Base-by-base conservation (phyloP, 2,888 invertebrate species). In the Apotomis capreana region DNA sequence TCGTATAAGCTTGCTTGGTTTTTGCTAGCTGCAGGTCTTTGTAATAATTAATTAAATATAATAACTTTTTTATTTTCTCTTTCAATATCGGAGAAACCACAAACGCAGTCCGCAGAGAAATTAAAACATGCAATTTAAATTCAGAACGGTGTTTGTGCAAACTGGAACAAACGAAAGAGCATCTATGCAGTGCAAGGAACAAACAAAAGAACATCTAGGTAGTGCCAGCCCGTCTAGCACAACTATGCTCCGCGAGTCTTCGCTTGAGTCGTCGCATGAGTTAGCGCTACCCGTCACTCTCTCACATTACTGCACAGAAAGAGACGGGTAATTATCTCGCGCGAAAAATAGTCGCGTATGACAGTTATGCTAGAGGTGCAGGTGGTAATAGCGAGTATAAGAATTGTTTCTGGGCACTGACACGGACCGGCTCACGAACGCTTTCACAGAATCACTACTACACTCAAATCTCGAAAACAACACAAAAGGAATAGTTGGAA, bases 121-220 rank as follows among this genome's bases (percentile, higher is more conserved):
- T 65, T 49, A 57, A 62, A 40, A 13, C n/a, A 51, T 61, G 54
- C 61, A 64, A 63, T 67, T 70, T 65, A 15, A 55, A 70, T 70
- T 65, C 49, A 61, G 70, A 49, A 65, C 64, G 15, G 15, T 55
- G 26, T 55, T 55, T 44, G 55, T 12, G 13, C 40, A 6, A 40
- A 40, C 40, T 40, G 49, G 15, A 44, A 49, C 54, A 70, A 69
- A 70, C 60, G 60, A 70, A 70, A 59, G 70, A 63, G 57, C 62
- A 69, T 60, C 65, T 37, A 46, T 26, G 36, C 44, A 15, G 54
- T 49, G 65, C 46, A 37, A 37, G 49, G 13, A 44, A 49, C 52
- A 70, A 69, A 70, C 59, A 65, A 70, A 70, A 60, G 70, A 62
- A 49, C 62, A 69, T 59, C 64, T 36, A 44, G 40, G 26, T 52